Percentiles rank a stretch among this genome's conserved stretches.
Evolutionary conservation across 2,113 vertebrate genomes (phyloP).

Genomic region (Gyps fulvus): DNA sequence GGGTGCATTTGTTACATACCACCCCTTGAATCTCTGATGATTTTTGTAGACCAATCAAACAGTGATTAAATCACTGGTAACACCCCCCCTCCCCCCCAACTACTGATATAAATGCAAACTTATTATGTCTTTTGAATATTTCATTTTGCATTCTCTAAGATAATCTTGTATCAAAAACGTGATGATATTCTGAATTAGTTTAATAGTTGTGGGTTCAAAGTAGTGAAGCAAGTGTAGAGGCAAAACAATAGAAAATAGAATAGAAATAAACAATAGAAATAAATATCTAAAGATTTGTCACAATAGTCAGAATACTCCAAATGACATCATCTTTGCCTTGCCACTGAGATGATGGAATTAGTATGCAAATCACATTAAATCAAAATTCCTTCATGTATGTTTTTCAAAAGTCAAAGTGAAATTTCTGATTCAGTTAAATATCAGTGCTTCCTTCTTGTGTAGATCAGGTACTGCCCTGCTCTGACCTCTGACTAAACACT

Average conservation of each 20-base stretch:
- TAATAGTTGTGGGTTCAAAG: background rate
- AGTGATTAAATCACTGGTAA: background rate
- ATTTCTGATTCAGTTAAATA: background rate
- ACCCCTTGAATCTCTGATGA: background rate
- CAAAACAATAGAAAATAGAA: background rate
- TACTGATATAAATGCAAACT: background rate
- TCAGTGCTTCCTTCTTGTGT: background rate
- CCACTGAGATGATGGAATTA: background rate
- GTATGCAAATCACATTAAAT: background rate
- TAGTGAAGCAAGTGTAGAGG: background rate
- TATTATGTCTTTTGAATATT: background rate
- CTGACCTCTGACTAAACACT: background rate
- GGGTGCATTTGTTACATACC: background rate
- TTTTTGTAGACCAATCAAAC: background rate
- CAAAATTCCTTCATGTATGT: background rate
- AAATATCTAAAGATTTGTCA: slow-evolving; percentile 5
- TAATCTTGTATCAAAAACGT: background rate
- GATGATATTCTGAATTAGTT: background rate
- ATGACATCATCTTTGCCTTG: background rate
- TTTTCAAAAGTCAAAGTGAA: background rate
- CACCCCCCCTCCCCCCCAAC: fast-evolving
- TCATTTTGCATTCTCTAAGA: background rate
- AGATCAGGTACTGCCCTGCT: background rate
- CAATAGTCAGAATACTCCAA: background rate
- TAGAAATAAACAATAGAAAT: background rate